Base-by-base conservation (phyloP, 1,140 invertebrate species). In the Panagrolaimus sp. region DNA sequence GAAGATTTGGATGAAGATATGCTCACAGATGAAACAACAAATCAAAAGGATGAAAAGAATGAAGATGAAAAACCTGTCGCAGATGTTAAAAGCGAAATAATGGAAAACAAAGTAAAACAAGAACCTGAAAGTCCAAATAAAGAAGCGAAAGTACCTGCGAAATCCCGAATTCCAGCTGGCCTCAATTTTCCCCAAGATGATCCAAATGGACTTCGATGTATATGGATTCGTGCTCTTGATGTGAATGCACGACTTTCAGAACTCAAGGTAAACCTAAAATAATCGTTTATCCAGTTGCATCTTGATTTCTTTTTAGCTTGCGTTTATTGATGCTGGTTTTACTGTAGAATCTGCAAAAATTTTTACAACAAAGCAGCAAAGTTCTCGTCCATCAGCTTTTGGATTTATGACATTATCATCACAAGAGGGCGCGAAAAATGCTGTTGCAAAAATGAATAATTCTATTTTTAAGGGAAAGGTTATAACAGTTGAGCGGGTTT, bases 381-480 rank as follows among this genome's bases (percentile, higher is more conserved):
- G 14, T 17, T 58, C 52, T 12, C 21, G 28, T 21, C 52, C 21
- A 21, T 24, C 52, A 2, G 52, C 52, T n/a, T 58, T 58, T 58
- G 52, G 52, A 58, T 58, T 58, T 28, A 28, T 58, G 21, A 58
- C 52, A 58, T 28, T 58, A 26, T 21, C 21, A 58, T 26, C 52
- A 26, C 10, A 58, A 28, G 21, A 58, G 14, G 28, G 21, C 10
- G 75, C 77, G 8, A 45, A 71, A 44, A n/a, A 72, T 6, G 78
- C 77, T 32, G 44, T 63, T 12, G 45, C 64, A 21, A 78, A 78
- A 43, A 45, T 76, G 24, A 68, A 78, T 58, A 63, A 68, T 17
- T 71, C 73, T n/a, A 79, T 71, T 43, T 78, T 78, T 45, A 79
- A 76, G 45, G 75, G 75, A 10, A 63, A 63, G n/a, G 64, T 76